phyloP scores from a whole-genome alignment of 2,113 vertebrate species.

The Synchiropus splendidus region DNA sequence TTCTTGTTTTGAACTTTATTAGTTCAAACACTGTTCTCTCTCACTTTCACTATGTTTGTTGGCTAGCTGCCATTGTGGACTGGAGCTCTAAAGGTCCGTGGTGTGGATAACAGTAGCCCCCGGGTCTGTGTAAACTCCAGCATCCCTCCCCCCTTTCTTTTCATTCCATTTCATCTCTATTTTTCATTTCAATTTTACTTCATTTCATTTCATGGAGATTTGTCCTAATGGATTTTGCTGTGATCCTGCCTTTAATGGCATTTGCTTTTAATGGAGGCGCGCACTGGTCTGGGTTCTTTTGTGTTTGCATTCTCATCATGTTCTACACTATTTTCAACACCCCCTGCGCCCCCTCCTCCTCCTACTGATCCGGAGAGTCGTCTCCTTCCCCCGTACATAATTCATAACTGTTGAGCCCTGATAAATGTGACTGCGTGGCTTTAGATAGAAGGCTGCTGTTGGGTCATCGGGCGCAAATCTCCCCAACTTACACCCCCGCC shows the following conservation, averaged over 20 bases:
- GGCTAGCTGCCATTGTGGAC: constrained; percentile 25
- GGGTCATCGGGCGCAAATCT: constrained; percentile 31
- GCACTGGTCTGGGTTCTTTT: not conserved
- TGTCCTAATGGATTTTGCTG: constrained; percentile 56
- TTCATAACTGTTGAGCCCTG: constrained; percentile 49
- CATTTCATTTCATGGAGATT: constrained; percentile 63
- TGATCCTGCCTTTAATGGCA: constrained; percentile 46
- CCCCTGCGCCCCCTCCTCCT: constrained; percentile 13
- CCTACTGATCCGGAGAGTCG: constrained; percentile 17
- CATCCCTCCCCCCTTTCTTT: constrained; percentile 24
- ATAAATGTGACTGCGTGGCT: constrained; percentile 41
- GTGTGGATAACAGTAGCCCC: constrained; percentile 37
- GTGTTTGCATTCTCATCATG: not conserved
- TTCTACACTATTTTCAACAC: constrained; percentile 11
- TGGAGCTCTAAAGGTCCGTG: constrained; percentile 31
- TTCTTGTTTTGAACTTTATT: constrained; percentile 1
- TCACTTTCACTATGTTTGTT: constrained; percentile 16
- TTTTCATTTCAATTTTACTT: constrained; percentile 42
- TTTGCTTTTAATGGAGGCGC: constrained; percentile 40
- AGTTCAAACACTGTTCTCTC: not conserved
- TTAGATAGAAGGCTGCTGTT: constrained; percentile 38
- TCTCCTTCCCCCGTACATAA: constrained; percentile 43
- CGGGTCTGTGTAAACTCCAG: constrained; percentile 27
- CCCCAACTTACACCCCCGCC: constrained; percentile 17
- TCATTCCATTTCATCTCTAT: constrained; percentile 40